Conservation (phyloP, 2,888 invertebrate genomes). For the Vandiemenella viatica region DNA sequence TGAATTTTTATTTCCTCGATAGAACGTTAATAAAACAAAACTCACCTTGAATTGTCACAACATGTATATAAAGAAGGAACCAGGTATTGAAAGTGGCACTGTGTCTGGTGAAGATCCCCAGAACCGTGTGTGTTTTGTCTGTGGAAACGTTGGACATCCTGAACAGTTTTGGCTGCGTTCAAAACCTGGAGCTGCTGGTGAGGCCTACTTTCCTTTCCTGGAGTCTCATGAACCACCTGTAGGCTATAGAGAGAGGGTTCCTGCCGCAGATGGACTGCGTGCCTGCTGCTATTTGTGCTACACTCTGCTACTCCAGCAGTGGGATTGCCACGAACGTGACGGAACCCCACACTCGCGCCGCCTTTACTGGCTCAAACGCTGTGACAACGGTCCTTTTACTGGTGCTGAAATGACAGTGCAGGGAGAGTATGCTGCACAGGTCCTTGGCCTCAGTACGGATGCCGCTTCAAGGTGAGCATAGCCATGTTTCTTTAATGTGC, state of each 20-base stretch:
- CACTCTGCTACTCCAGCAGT: constrained; percentile 73
- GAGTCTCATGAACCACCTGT: constrained; percentile 76
- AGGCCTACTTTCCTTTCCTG: constrained; percentile 83
- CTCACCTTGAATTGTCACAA: neutral
- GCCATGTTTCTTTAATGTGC: neutral
- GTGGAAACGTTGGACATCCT: constrained; percentile 53
- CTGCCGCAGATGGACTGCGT: constrained; percentile 18
- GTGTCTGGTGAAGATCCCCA: constrained; percentile 18
- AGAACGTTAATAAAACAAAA: neutral
- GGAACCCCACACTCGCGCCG: constrained; percentile 74
- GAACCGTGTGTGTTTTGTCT: constrained; percentile 42
- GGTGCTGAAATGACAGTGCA: constrained; percentile 79
- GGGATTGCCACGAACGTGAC: constrained; percentile 78
- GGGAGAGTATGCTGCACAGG: constrained; percentile 84
- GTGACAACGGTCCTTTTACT: constrained; percentile 79
- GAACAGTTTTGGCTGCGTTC: constrained; percentile 45
- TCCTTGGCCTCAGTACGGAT: constrained; percentile 59
- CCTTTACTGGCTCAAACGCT: constrained; percentile 82
- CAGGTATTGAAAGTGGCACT: constrained; percentile 13
- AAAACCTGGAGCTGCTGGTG: constrained; percentile 44
- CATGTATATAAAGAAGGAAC: constrained; percentile 19
- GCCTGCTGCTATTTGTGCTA: constrained; percentile 70
- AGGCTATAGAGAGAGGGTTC: constrained; percentile 36
- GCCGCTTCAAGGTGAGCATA: constrained; percentile 11
- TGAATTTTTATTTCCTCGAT: neutral